Percentiles rank a stretch among this genome's conserved stretches.
phyloP scores from a whole-genome alignment of 2,888 invertebrate genomes.

The Spialia ferax region DNA sequence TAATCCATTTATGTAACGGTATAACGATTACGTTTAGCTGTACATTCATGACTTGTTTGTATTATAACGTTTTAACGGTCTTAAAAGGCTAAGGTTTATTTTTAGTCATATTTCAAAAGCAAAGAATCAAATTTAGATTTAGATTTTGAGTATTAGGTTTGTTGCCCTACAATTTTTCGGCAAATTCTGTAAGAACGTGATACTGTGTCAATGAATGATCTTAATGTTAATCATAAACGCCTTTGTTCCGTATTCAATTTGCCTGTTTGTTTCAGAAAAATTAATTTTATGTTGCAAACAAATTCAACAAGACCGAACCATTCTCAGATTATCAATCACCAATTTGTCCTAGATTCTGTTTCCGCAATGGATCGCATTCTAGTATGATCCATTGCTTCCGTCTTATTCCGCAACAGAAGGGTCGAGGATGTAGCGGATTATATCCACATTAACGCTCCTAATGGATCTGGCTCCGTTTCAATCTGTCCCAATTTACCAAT shows the following conservation, averaged over 20 bases:
- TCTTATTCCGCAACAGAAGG: constrained; percentile 70
- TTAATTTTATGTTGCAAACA: background rate
- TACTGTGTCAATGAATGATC: too few species aligned
- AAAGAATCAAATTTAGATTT: too few species aligned
- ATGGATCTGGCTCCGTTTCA: constrained; percentile 58
- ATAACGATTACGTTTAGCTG: background rate
- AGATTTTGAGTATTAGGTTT: too few species aligned
- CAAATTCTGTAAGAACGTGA: too few species aligned
- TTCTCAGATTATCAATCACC: constrained; percentile 35
- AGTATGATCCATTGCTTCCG: constrained; percentile 70
- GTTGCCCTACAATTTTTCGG: too few species aligned
- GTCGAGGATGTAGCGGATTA: constrained; percentile 76
- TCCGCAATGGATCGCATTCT: constrained; percentile 51
- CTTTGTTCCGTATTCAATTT: too few species aligned
- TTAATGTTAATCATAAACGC: too few species aligned
- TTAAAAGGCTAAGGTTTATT: too few species aligned
- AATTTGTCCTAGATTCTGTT: constrained; percentile 38
- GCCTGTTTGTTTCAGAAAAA: background rate
- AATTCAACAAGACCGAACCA: background rate
- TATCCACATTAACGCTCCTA: constrained; percentile 66
- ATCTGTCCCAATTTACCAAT: constrained; percentile 42
- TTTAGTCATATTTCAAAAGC: too few species aligned
- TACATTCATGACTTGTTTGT: too few species aligned
- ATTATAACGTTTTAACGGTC: too few species aligned
- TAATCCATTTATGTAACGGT: constrained; percentile 6